Evolutionary conservation across 2,113 vertebrate species (phyloP), one percentile per base, ranked within the genome.

Genomic region (Burhinus oedicnemus): DNA sequence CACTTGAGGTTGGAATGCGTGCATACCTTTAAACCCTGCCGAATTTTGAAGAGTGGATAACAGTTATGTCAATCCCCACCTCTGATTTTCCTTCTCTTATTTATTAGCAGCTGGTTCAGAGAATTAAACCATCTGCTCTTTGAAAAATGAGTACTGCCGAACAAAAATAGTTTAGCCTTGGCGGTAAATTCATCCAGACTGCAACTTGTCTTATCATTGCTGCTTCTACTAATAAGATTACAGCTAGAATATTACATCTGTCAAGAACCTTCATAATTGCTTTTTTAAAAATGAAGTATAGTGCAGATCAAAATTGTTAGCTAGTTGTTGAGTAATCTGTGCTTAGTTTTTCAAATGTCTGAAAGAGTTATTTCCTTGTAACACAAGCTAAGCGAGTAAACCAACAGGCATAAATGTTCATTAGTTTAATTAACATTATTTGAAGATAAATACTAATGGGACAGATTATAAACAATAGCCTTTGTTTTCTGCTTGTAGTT

Each of bases 51-150:
- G 69, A 32, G 22, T 65, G 10, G 25, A 36, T 62, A 49, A 80
- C 72, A 82, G 51, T 69, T 72, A 70, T 27, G 85, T 78, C 76
- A 79, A 42, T 76, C 61, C 78, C 42, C 68, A 38, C 42, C 77
- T 88, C 79, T 87, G 89, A 45, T 89, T 80, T 57, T 95, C 90
- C 69, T 89, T 94, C 84, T 90, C 42, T 83, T 32, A 83, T 97
- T 97, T 89, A 76, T 90, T 84, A 95, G 87, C 88, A 97, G 87
- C 83, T 97, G 80, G 70, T 77, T 95, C 76, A 77, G 74, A 77
- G 84, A 96, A 97, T 87, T 84, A 94, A 97, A 89, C 71, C 96
- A 97, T 97, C 95, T 97, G 95, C 49, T 96, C 57, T 85, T 77
- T 79, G 90, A 88, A 89, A 95, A 96, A 81, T 74, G 40, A 77